Conservation (phyloP, 2,888 invertebrate genomes). For the Sminthurinus aureus region DNA sequence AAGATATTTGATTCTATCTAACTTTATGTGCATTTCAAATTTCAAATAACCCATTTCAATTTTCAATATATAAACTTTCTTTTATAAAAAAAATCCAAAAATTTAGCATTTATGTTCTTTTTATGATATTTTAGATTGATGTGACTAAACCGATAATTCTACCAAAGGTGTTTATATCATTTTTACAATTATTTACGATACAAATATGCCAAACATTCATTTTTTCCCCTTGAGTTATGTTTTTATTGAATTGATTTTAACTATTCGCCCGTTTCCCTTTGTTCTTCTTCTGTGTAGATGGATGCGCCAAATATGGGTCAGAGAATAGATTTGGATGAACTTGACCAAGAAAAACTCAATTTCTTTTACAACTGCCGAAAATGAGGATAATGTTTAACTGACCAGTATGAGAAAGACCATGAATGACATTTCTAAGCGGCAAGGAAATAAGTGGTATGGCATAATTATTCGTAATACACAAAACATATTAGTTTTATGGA, state of each 20-base stretch:
- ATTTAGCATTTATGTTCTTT: too few relatives aligned
- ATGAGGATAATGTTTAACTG: slow-evolving; percentile 36
- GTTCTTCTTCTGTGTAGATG: background rate
- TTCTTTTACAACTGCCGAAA: too few relatives aligned
- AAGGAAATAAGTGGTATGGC: background rate
- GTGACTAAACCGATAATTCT: slow-evolving; percentile 42
- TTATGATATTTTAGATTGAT: slow-evolving; percentile 31
- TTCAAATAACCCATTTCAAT: background rate
- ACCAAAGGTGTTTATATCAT: slow-evolving; percentile 42
- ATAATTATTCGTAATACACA: background rate
- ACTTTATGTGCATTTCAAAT: slow-evolving; percentile 37
- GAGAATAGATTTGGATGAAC: slow-evolving; percentile 33
- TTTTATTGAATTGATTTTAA: background rate
- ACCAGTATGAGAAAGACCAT: too few relatives aligned
- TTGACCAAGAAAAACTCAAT: slow-evolving; percentile 18
- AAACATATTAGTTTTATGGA: background rate
- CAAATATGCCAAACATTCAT: background rate
- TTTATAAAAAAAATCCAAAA: too few relatives aligned
- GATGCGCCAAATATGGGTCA: slow-evolving; percentile 34
- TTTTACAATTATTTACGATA: background rate
- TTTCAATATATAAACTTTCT: too few relatives aligned
- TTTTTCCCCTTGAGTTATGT: background rate
- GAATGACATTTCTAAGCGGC: slow-evolving; percentile 24
- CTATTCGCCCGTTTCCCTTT: background rate
- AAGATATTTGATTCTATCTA: slow-evolving; percentile 39